Percentiles rank a stretch among this genome's conserved stretches.
phyloP scores from a whole-genome alignment of 2,113 vertebrate species.

The Bufo gargarizans region DNA sequence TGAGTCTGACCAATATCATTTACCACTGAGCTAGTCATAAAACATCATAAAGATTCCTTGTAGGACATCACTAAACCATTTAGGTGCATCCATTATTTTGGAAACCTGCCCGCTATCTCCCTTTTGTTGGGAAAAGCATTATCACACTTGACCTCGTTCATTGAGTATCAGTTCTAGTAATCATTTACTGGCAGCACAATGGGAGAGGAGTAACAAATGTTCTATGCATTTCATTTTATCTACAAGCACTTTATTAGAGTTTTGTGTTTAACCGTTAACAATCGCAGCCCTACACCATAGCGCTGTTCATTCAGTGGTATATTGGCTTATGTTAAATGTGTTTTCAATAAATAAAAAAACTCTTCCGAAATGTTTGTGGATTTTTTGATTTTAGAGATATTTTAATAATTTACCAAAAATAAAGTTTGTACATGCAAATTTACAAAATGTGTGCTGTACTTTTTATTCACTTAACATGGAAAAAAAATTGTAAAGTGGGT shows the following conservation, averaged over 20 bases:
- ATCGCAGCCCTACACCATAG: conserved; percentile 6
- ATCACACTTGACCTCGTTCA: conserved; percentile 20
- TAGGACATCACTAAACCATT: conserved; percentile 14
- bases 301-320: neutral
- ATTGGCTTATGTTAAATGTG: neutral
- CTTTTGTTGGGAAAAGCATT: conserved; percentile 30
- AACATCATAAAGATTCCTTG: conserved; percentile 12
- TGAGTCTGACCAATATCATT: neutral
- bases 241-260: conserved; percentile 6
- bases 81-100: neutral
- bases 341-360: neutral
- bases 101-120: conserved; percentile 28
- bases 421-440: neutral
- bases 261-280: conserved; percentile 26
- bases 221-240: conserved; percentile 21
- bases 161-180: conserved; percentile 32
- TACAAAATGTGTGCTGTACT: neutral
- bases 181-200: conserved; percentile 38
- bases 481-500: too few relatives aligned
- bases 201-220: conserved; percentile 7
- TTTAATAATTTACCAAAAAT: neutral
- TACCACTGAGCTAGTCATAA: neutral
- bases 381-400: neutral
- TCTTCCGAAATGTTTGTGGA: neutral
- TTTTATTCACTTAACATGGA: neutral